Percentiles rank a stretch among this genome's conserved stretches.
Conservation (phyloP, 2,113 vertebrate genomes). For the Cyprinus carpio region DNA sequence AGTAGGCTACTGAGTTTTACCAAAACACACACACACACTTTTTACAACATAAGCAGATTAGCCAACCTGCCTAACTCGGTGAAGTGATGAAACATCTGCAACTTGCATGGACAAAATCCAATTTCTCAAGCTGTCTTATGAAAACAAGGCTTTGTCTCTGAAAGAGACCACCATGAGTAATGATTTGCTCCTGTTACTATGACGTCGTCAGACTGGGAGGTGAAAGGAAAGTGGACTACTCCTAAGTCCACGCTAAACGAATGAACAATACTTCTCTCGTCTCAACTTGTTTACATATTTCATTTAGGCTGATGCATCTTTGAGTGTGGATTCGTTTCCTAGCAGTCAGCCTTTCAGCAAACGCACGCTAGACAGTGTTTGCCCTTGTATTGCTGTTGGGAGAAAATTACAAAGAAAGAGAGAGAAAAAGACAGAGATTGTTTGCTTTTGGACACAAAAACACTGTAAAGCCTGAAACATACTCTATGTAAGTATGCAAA, state of each 20-base stretch:
- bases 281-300: constrained; percentile 36
- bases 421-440: background rate
- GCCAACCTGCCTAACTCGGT: background rate
- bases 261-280: constrained; percentile 20
- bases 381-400: constrained; percentile 50
- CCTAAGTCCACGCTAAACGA: constrained; percentile 18
- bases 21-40: background rate
- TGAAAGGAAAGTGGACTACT: constrained; percentile 1
- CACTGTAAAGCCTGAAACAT: background rate
- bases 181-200: background rate
- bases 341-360: constrained; percentile 17
- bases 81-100: constrained; percentile 5
- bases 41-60: background rate
- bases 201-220: background rate
- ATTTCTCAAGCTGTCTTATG: background rate
- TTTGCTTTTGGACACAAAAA: constrained; percentile 12
- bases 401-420: background rate
- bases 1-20: background rate
- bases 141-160: constrained; percentile 5
- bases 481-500: background rate
- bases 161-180: constrained; percentile 7
- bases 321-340: constrained; percentile 9
- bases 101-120: background rate
- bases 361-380: constrained; percentile 33
- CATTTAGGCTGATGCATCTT: constrained; percentile 12